Percentiles rank a stretch among this genome's conserved stretches.
Conservation (phyloP, 2,888 invertebrate species). For the Temnothorax rugatulus region DNA sequence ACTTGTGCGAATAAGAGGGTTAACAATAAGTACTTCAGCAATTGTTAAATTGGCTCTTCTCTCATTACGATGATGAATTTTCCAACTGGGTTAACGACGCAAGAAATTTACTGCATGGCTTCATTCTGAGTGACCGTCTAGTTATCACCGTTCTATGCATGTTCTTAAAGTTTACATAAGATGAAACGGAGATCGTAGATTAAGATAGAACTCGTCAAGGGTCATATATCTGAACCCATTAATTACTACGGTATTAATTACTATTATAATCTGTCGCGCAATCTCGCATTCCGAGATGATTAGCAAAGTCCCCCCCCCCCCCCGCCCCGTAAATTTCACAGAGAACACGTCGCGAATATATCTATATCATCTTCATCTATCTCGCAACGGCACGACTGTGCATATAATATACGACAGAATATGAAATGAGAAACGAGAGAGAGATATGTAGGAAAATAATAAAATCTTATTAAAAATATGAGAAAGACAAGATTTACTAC, state of each 20-base stretch:
- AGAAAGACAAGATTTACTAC: neutral
- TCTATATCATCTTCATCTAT: neutral
- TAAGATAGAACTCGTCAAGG: slow-evolving; percentile 23
- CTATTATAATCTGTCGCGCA: slow-evolving; percentile 20
- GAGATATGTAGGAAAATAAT: neutral
- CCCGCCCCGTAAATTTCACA: slow-evolving; percentile 16
- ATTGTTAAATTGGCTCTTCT: neutral
- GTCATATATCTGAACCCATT: slow-evolving; percentile 8
- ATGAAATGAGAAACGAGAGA: neutral
- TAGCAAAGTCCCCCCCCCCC: neutral
- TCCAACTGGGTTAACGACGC: slow-evolving; percentile 6
- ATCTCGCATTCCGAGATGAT: slow-evolving; percentile 20
- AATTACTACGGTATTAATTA: neutral
- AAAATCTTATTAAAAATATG: neutral
- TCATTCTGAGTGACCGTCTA: neutral
- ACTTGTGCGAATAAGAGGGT: neutral
- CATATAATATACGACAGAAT: neutral
- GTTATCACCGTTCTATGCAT: neutral
- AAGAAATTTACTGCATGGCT: neutral
- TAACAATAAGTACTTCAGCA: neutral
- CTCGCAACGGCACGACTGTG: neutral
- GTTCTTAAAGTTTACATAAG: slow-evolving; percentile 24
- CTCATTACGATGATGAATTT: neutral
- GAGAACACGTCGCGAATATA: slow-evolving; percentile 1
- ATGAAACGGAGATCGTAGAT: neutral